Evolutionary conservation across 2,113 vertebrate species (phyloP).

Genomic region (Pao palembangensis): DNA sequence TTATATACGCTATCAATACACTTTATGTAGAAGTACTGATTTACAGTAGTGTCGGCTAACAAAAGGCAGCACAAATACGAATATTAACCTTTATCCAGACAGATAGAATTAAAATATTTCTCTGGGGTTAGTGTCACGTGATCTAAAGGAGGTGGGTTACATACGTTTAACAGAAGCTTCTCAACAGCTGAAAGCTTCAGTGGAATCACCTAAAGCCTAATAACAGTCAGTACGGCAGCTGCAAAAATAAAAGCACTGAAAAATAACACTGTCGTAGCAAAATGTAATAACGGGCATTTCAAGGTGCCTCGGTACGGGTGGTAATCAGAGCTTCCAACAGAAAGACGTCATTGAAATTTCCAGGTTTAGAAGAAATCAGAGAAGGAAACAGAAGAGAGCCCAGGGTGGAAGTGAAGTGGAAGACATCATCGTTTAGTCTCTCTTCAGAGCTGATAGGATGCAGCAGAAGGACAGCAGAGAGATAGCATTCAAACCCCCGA

Average conservation of each 20-base stretch:
- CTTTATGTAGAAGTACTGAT: slow-evolving; percentile 37
- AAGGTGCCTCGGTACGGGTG: no score
- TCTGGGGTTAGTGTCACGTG: slow-evolving; percentile 27
- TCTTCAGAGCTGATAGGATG: slow-evolving; percentile 53
- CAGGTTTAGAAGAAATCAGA: slow-evolving; percentile 13
- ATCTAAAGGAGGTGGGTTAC: slow-evolving; percentile 12
- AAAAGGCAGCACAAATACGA: slow-evolving; percentile 41
- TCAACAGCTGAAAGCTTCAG: not conserved
- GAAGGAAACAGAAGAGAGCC: slow-evolving; percentile 22
- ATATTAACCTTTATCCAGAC: slow-evolving; percentile 28
- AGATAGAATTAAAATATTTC: slow-evolving; percentile 22
- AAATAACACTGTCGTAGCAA: no score
- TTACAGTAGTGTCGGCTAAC: slow-evolving; percentile 11
- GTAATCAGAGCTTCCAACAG: no score
- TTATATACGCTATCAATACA: slow-evolving; percentile 44
- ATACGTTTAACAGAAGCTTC: not conserved
- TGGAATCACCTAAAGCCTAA: not conserved
- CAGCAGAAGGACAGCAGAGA: slow-evolving; percentile 57
- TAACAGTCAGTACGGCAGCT: not conserved
- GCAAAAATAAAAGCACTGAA: not conserved
- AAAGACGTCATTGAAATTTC: no score
- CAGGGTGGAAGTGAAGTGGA: slow-evolving; percentile 54
- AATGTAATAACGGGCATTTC: no score
- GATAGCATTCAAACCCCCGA: slow-evolving; percentile 60
- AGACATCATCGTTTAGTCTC: slow-evolving; percentile 63